Conservation (phyloP, 2,888 invertebrate species). For the Sisyra nigra region DNA sequence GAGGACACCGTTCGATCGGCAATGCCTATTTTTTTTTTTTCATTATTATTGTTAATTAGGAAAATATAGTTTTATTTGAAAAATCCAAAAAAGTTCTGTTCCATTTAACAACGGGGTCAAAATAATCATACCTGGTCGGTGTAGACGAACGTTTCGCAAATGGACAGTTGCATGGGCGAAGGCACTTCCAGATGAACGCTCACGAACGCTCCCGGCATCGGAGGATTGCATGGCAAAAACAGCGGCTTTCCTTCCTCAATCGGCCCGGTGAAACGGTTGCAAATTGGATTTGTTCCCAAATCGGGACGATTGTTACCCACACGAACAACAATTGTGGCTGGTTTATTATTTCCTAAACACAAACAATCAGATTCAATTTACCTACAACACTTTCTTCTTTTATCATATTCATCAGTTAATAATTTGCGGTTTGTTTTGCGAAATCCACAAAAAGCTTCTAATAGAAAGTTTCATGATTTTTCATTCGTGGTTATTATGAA, state of each 20-base stretch:
- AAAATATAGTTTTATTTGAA: not conserved
- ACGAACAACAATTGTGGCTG: constrained; percentile 74
- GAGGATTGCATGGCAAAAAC: constrained; percentile 84
- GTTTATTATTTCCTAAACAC: constrained; percentile 49
- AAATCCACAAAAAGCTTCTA: too few relatives aligned
- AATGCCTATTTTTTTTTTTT: constrained; percentile 38
- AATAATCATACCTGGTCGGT: constrained; percentile 52
- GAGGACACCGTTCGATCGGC: constrained; percentile 83
- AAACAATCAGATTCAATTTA: not conserved
- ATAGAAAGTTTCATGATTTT: too few relatives aligned
- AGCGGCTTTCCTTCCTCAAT: constrained; percentile 81
- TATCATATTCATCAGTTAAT: too few relatives aligned
- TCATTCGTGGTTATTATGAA: not conserved
- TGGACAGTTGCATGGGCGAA: constrained; percentile 59
- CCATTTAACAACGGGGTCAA: not conserved
- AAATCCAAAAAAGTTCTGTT: not conserved
- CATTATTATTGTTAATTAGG: not conserved
- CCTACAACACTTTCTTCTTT: too few relatives aligned
- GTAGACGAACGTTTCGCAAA: constrained; percentile 88
- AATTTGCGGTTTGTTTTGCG: too few relatives aligned
- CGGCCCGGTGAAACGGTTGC: constrained; percentile 76
- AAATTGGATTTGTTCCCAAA: constrained; percentile 78
- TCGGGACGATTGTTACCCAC: constrained; percentile 89
- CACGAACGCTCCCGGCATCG: constrained; percentile 90
- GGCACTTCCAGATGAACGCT: constrained; percentile 76